Base-by-base conservation (phyloP, 2,888 invertebrate genomes). In the Heliconius cydno region DNA sequence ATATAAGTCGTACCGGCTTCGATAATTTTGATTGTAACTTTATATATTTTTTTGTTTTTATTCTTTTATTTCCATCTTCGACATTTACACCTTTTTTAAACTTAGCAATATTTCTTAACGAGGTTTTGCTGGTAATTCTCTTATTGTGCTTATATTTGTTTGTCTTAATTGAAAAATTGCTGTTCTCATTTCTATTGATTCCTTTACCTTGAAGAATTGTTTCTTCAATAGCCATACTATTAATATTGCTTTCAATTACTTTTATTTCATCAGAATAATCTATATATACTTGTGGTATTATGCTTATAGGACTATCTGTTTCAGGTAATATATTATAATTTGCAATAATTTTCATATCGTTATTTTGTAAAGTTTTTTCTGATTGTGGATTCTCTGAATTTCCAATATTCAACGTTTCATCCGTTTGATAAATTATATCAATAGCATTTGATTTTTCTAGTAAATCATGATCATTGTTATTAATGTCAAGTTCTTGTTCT, bases 1-100 rank as follows among this genome's bases (percentile, higher is more conserved):
- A 38, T n/a, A 15, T 6, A 60, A 25, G 9, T 60, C 41, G 19
- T 83, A 90, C 93, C 74, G 92, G 92, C 82, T 90, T 91, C 1
- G 91, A 84, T 75, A 86, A 80, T 46, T 82, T 85, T 9, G 86
- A 82, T 28, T 86, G 85, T 46, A 87, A 75, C 65, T 81, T 82
- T 46, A 84, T 83, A 74, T 82, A 82, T 66, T 86, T 82, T 57
- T 41, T 83, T 30, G 84, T 86, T 79, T 77, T 84, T 77, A 83
- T 85, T 80, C 83, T 83, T 78, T 83, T 86, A 15, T 34, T 76
- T 71, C 70, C 77, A 80, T 79, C 77, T 75, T 81, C 74, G 60
- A 66, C 73, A 63, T 60, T 80, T 76, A 73, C n/a, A 73, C 75
- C 13, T 79, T 79, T 63, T 79, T 82, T 66, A 75, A 65, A 60